Evolutionary conservation across 1,140 invertebrate genomes (phyloP).

Genomic region (Hyphantria cunea): DNA sequence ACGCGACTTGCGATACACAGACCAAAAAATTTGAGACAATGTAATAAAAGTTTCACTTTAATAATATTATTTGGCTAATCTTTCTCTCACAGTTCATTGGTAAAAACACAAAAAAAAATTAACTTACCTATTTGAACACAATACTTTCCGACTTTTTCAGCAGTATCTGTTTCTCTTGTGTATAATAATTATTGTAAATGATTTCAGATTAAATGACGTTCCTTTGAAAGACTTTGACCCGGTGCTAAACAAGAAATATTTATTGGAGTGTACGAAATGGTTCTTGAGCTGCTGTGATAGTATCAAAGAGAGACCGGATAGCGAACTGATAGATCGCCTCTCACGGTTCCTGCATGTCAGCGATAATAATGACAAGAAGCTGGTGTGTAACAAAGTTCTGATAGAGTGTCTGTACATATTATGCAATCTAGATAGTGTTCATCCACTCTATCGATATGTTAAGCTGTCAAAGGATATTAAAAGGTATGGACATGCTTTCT

Average conservation of each 20-base stretch:
- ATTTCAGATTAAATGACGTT: constrained; percentile 79
- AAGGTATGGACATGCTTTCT: constrained; percentile 49
- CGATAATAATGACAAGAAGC: constrained; percentile 34
- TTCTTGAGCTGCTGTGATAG: constrained; percentile 82
- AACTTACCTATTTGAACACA: too few relatives aligned
- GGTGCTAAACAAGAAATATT: constrained; percentile 83
- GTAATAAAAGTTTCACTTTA: too few relatives aligned
- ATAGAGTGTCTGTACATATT: constrained; percentile 84
- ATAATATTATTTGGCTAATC: too few relatives aligned
- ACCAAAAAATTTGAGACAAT: too few relatives aligned
- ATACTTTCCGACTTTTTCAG: too few relatives aligned
- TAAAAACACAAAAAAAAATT: too few relatives aligned
- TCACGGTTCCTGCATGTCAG: constrained; percentile 29
- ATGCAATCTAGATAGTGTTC: constrained; percentile 82
- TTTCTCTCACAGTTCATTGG: too few relatives aligned
- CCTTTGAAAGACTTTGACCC: constrained; percentile 80
- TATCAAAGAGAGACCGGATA: constrained; percentile 43
- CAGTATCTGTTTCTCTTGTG: too few relatives aligned
- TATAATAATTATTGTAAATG: constrained; percentile 4
- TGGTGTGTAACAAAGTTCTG: constrained; percentile 52
- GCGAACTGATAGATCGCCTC: constrained; percentile 31
- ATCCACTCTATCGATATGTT: constrained; percentile 78
- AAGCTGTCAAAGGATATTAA: constrained; percentile 52
- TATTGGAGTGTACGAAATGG: constrained; percentile 84
- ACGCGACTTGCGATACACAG: too few relatives aligned